These are phyloP conservation scores for Caenorhabditis uteleia DNA, from an alignment of 2,888 invertebrate species.

Conservation along the genomic window DNA sequence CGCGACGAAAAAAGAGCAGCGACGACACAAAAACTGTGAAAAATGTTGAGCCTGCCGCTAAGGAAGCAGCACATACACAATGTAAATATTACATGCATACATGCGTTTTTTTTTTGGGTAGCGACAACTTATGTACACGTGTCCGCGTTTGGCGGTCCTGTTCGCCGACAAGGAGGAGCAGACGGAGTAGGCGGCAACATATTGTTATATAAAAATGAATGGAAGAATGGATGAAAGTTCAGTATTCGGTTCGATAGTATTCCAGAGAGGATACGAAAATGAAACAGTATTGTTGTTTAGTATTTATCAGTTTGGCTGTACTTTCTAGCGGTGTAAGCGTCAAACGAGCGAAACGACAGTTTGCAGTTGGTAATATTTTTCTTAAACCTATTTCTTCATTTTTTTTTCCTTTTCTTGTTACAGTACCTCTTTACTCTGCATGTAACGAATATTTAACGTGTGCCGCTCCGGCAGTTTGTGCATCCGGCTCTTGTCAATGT, in stretches of 20 bases:
- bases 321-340: conserved; percentile 17
- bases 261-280: conserved; percentile 4
- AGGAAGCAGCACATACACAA: too few species aligned
- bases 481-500: conserved; percentile 36
- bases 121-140: too few species aligned
- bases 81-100: too few species aligned
- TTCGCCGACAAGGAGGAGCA: too few species aligned
- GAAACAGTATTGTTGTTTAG: conserved; percentile 33
- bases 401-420: conserved; percentile 4
- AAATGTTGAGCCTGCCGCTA: too few species aligned
- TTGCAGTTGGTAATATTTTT: conserved; percentile 27
- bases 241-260: neutral
- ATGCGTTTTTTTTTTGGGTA: too few species aligned
- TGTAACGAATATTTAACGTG: conserved; percentile 47
- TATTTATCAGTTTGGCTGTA: conserved; percentile 13
- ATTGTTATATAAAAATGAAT: conserved; percentile 2
- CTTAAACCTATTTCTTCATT: neutral
- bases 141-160: too few species aligned
- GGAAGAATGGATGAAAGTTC: neutral
- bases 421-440: conserved; percentile 47
- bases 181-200: neutral
- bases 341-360: conserved; percentile 28
- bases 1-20: too few species aligned
- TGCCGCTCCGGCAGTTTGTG: conserved; percentile 45
- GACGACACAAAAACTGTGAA: too few species aligned